Evolutionary conservation across 1,140 invertebrate genomes (phyloP).

Genomic region (Conus ventricosus): DNA sequence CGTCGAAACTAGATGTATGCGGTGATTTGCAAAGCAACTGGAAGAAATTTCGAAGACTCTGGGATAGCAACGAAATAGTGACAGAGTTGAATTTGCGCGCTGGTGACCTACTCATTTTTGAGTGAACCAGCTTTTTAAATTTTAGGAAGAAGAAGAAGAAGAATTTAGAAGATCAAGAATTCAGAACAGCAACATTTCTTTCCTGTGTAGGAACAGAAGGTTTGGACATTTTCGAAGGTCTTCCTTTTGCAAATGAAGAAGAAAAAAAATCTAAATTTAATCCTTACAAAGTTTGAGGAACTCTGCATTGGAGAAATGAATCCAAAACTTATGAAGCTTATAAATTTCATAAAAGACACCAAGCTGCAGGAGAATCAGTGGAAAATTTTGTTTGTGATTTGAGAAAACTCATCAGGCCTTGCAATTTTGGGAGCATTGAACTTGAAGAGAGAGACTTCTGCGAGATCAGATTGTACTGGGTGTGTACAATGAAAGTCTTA

Average conservation of each 20-base stretch:
- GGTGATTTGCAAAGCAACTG: neutral
- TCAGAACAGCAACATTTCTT: neutral
- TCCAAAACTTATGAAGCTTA: neutral
- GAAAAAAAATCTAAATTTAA: neutral
- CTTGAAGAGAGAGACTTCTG: conserved; percentile 4
- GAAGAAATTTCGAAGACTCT: conserved; percentile 2
- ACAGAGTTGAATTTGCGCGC: neutral
- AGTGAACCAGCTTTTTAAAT: too few relatives aligned
- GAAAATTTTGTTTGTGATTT: neutral
- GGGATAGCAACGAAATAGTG: neutral
- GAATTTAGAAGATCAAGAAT: neutral
- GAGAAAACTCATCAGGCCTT: neutral
- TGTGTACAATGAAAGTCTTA: neutral
- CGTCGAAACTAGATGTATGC: neutral
- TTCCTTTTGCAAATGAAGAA: neutral
- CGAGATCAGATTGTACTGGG: conserved; percentile 12
- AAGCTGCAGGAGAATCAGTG: neutral
- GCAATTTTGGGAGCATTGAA: neutral
- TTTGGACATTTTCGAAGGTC: conserved; percentile 6
- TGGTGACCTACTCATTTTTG: too few relatives aligned
- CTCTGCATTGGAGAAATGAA: neutral
- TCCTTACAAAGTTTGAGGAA: neutral
- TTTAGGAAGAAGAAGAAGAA: neutral
- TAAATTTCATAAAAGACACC: neutral
- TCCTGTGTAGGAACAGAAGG: neutral